Evolutionary conservation across 2,888 invertebrate species (phyloP).

Genomic region (Drosophila seclusa): DNA sequence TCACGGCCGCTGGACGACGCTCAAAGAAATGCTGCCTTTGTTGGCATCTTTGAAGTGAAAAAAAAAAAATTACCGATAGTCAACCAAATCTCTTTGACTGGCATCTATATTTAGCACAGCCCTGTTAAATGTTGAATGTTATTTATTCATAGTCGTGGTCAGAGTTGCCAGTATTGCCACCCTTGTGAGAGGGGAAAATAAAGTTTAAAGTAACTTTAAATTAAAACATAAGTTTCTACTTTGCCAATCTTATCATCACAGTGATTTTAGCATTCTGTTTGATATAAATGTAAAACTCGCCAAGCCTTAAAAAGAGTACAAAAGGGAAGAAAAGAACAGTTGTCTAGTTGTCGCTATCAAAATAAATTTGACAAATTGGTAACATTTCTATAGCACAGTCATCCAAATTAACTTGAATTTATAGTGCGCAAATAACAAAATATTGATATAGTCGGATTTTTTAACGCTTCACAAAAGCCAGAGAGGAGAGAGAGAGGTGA

Average conservation of each 20-base stretch:
- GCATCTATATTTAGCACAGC: constrained; percentile 44
- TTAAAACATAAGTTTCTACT: neutral
- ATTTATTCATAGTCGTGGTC: constrained; percentile 11
- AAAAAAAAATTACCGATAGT: constrained; percentile 3
- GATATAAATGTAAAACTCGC: neutral
- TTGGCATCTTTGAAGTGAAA: constrained; percentile 13
- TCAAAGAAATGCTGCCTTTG: constrained; percentile 33
- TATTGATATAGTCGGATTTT: constrained; percentile 11
- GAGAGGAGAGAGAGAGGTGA: neutral
- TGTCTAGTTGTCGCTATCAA: neutral
- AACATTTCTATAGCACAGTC: constrained; percentile 23
- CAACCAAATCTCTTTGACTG: constrained; percentile 11
- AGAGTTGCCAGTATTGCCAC: neutral
- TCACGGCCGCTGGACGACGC: constrained; percentile 33
- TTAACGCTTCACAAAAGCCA: neutral
- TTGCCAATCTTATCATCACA: neutral
- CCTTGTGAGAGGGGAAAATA: neutral
- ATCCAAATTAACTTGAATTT: constrained; percentile 49
- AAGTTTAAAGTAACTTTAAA: neutral
- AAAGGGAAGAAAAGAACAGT: neutral
- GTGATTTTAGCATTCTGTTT: neutral
- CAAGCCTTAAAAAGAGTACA: neutral
- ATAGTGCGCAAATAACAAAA: constrained; percentile 25
- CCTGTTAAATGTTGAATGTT: constrained; percentile 51
- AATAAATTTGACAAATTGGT: constrained; percentile 25